Conservation (phyloP, 1,140 invertebrate genomes). For the Rhagoletis pomonella region DNA sequence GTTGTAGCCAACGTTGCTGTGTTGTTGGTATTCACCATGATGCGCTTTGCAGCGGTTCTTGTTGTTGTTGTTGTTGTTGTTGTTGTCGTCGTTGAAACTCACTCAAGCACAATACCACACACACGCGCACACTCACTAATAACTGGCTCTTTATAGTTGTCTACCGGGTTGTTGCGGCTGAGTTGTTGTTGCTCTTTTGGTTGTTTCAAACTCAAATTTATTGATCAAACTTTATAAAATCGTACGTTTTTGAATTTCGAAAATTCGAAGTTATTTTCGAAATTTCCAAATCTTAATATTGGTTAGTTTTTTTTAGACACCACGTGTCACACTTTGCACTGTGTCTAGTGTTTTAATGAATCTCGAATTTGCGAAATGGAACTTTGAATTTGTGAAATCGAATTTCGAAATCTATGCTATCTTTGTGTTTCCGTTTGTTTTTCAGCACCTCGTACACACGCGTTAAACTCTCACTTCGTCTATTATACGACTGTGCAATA, state of each 20-base stretch:
- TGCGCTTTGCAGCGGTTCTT: neutral
- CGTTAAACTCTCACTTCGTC: neutral
- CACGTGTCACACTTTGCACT: neutral
- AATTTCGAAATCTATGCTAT: neutral
- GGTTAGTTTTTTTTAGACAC: neutral
- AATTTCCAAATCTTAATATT: neutral
- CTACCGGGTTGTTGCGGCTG: neutral
- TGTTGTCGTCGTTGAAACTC: neutral
- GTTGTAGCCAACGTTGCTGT: slow-evolving; percentile 1
- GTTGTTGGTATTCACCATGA: slow-evolving; percentile 52
- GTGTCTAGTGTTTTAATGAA: neutral
- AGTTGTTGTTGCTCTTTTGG: neutral
- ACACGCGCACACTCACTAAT: neutral
- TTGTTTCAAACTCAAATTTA: too few relatives aligned
- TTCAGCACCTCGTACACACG: neutral
- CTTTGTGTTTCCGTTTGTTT: neutral
- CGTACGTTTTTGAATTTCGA: neutral
- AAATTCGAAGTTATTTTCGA: neutral
- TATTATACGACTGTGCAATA: slow-evolving; percentile 6
- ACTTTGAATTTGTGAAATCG: neutral
- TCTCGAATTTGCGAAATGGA: neutral
- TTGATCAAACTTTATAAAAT: neutral
- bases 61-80: slow-evolving; percentile 29
- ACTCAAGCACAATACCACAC: slow-evolving; percentile 26
- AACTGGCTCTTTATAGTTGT: too few relatives aligned